phyloP scores from a whole-genome alignment of 2,113 vertebrate genomes.

The Tiliqua scincoides region DNA sequence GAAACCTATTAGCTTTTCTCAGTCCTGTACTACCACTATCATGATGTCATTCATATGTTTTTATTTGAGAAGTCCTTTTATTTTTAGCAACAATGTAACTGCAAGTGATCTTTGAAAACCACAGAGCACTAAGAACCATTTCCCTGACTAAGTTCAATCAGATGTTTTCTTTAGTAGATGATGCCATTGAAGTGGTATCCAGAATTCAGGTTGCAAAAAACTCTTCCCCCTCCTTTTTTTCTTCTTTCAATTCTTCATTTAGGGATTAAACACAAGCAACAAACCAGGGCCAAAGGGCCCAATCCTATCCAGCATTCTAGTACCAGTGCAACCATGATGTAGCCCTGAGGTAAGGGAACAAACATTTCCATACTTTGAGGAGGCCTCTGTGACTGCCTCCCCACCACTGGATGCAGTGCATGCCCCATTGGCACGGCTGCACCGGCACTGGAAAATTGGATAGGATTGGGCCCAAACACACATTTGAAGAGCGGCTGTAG shows the following conservation, averaged over 20 bases:
- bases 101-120: conserved; percentile 27
- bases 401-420: too few relatives aligned
- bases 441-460: too few relatives aligned
- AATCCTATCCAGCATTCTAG: too few relatives aligned
- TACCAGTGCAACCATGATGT: too few relatives aligned
- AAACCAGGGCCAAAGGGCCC: too few relatives aligned
- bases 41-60: fast-evolving
- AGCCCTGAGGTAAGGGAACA: too few relatives aligned
- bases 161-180: background rate
- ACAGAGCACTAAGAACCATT: background rate
- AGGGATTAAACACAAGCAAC: background rate
- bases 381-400: too few relatives aligned
- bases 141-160: background rate
- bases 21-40: background rate
- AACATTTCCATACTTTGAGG: too few relatives aligned
- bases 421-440: too few relatives aligned
- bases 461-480: too few relatives aligned
- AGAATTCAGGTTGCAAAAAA: background rate
- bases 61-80: fast-evolving
- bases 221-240: background rate
- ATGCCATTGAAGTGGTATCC: background rate
- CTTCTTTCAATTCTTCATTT: background rate
- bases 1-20: background rate
- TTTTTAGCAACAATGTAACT: background rate
- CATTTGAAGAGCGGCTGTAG: background rate